Percentiles rank a stretch among this genome's conserved stretches.
These are phyloP conservation scores for Microctonus brassicae DNA, from an alignment of 2,888 invertebrate species.

Conservation along the genomic window DNA sequence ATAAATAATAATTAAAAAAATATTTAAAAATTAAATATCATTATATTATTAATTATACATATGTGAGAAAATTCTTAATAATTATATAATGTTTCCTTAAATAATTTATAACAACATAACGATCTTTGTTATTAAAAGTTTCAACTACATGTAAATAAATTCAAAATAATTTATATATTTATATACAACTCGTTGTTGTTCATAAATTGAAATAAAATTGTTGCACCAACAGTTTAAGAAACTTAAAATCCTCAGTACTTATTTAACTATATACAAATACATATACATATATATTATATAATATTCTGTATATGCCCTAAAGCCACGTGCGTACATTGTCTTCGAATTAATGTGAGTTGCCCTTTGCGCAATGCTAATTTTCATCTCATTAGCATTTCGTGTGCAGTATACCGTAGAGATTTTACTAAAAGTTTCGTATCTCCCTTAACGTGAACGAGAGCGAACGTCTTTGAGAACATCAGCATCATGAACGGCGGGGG, in stretches of 20 bases:
- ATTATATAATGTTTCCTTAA: background rate
- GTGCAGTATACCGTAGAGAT: constrained; percentile 41
- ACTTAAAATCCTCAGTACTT: constrained; percentile 6
- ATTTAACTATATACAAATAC: background rate
- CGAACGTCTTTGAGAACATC: background rate
- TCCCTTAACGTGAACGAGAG: constrained; percentile 1
- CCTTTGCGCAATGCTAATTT: constrained; percentile 45
- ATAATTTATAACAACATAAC: background rate
- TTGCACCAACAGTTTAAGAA: constrained; percentile 28
- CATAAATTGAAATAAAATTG: constrained; percentile 35
- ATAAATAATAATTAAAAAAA: too few species aligned
- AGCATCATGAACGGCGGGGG: constrained; percentile 26
- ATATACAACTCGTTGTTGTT: constrained; percentile 13
- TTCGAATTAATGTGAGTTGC: constrained; percentile 27
- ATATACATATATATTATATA: background rate
- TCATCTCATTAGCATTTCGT: constrained; percentile 52
- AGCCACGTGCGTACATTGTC: constrained; percentile 35
- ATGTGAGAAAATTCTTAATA: background rate
- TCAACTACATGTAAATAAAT: background rate
- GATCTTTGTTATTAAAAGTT: background rate
- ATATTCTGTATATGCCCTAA: constrained; percentile 3
- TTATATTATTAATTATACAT: background rate
- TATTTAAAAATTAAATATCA: too few species aligned
- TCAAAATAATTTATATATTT: background rate
- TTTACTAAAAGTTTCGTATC: constrained; percentile 45